Base-by-base conservation (phyloP, 2,888 invertebrate genomes). In the Galerucella pusilla region DNA sequence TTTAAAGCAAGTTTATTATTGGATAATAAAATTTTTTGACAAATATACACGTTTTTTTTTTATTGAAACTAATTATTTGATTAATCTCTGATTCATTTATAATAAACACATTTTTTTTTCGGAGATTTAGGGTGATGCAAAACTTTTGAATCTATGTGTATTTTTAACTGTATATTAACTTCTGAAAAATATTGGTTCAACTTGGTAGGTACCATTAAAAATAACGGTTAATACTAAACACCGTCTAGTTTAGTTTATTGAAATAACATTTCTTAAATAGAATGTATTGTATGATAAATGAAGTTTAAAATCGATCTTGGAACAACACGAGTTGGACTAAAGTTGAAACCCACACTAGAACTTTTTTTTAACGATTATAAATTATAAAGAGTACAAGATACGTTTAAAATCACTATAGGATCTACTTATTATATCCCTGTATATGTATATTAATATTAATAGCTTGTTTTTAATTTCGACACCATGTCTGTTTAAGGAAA, bases 171-270 rank as follows among this genome's bases (percentile, higher is more conserved):
- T n/a, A n/a, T n/a, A n/a, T n/a, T n/a, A n/a, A n/a, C 7, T 16
- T 10, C n/a, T 6, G 4, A 52, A 57, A n/a, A 57, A 57, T 57
- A 20, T 57, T 16, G n/a, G 16, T 57, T 7, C 54, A n/a, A 35
- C 12, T 16, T 3, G 16, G 45, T 46, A 42, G n/a, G n/a, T n/a
- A n/a, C 35, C 35, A 70, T 61, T 70, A 63, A 63, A 70, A 42
- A 49, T 75, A 73, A 75, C 75, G 63, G 75, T 75, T 75, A 61
- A 65, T 54, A 64, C 68, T 45, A 42, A 49, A 63, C 54, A 72
- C 63, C 54, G 59, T 68, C 60, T 60, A 59, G 61, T 46, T 69
- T 70, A 73, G 61, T 46, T 69, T 70, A 73, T 65, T 69, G 66
- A 72, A 75, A 68, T 59, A 63, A 63, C 52, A 63, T 69, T 61